Conservation (phyloP, 2,888 invertebrate species). For the Podabrus alpinus region DNA sequence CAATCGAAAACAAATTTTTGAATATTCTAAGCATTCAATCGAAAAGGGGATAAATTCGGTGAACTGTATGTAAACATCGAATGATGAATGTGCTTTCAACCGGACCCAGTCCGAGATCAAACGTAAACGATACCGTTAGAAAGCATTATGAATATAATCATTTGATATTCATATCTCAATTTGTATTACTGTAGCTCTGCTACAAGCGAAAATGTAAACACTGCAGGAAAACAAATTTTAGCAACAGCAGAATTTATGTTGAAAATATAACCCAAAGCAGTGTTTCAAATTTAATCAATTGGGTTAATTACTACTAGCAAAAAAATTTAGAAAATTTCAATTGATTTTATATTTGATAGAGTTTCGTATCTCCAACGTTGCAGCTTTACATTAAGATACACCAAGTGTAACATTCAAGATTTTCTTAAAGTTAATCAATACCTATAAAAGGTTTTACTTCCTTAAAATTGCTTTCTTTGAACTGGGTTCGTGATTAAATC, state of each 20-base stretch:
- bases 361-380: not conserved
- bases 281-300: too few relatives aligned
- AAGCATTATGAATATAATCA: constrained; percentile 18
- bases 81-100: constrained; percentile 27
- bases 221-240: constrained; percentile 4
- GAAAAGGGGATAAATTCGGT: constrained; percentile 21
- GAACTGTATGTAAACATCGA: constrained; percentile 24
- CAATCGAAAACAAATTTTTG: constrained; percentile 14
- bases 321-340: not conserved
- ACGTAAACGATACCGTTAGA: constrained; percentile 20
- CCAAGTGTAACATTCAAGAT: not conserved
- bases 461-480: not conserved
- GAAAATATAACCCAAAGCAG: not conserved
- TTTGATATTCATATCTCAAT: constrained; percentile 27
- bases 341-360: not conserved
- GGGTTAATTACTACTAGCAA: too few relatives aligned
- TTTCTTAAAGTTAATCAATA: not conserved
- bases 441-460: not conserved
- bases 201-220: constrained; percentile 8
- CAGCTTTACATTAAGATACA: not conserved
- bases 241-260: not conserved
- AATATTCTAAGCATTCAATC: constrained; percentile 13
- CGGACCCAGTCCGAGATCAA: constrained; percentile 23
- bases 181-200: constrained; percentile 15
- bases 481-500: not conserved